Conservation (phyloP, 2,113 vertebrate genomes). For the Melanerpes formicivorus region DNA sequence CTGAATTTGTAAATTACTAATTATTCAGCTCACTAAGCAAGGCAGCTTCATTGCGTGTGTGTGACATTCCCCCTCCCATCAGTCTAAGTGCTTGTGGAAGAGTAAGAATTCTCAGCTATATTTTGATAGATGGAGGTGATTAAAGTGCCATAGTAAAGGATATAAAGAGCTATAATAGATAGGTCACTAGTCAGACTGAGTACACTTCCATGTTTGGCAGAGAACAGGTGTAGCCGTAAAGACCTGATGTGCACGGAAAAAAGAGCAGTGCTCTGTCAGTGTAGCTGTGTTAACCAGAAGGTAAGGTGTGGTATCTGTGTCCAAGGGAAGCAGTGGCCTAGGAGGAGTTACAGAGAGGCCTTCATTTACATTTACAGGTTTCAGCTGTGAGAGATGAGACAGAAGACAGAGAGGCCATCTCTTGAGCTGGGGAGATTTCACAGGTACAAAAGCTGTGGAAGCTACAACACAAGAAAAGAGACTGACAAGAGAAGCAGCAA, state of each 20-base stretch:
- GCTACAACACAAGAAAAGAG: background rate
- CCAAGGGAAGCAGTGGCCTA: background rate
- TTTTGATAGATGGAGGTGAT: constrained; percentile 38
- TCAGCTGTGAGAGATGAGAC: background rate
- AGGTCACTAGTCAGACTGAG: background rate
- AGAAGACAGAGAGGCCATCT: background rate
- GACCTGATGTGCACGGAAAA: background rate
- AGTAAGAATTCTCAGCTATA: constrained; percentile 24
- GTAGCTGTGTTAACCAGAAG: background rate
- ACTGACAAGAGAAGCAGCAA: background rate
- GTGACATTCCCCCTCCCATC: background rate
- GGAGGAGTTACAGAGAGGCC: background rate
- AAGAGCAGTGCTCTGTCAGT: background rate
- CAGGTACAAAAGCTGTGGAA: background rate
- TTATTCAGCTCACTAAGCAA: constrained; percentile 62
- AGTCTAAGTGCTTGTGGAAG: background rate
- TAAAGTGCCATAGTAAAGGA: background rate
- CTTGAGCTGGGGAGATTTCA: background rate
- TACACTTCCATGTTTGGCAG: background rate
- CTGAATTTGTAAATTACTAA: constrained; percentile 59
- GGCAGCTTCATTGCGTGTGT: background rate
- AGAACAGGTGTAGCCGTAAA: background rate
- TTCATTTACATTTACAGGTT: background rate
- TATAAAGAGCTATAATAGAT: background rate
- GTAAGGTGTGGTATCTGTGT: background rate